A percentile compares a stretch with the other conserved stretches of the same genome.
These are phyloP conservation scores for Cryptotis parvus DNA, from an alignment of 2,113 vertebrate genomes.

Conservation along the genomic window DNA sequence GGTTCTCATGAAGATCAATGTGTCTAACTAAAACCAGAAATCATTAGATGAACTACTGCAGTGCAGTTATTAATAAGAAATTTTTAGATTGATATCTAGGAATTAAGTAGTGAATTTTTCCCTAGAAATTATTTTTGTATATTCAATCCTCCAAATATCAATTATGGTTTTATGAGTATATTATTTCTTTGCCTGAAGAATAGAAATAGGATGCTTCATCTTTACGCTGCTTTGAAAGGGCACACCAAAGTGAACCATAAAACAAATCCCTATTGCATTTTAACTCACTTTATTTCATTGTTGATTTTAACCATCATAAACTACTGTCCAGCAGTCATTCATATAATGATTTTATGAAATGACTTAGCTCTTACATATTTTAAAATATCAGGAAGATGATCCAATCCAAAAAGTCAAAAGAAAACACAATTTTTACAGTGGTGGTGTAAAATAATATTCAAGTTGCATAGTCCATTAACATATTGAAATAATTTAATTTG, in stretches of 20 bases:
- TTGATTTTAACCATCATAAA: background rate
- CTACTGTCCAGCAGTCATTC: background rate
- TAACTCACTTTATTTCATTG: background rate
- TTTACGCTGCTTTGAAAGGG: background rate
- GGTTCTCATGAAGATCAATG: background rate
- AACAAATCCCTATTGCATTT: background rate
- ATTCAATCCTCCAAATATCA: background rate
- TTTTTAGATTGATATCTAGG: background rate
- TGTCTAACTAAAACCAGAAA: background rate
- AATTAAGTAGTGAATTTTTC: background rate
- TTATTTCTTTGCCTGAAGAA: background rate
- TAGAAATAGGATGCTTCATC: background rate
- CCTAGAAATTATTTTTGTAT: background rate
- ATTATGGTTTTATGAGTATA: background rate
- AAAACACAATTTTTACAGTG: background rate
- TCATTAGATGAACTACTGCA: background rate
- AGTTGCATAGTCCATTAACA: background rate
- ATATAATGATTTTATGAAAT: conserved; percentile 24
- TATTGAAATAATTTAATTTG: background rate
- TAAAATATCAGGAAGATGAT: background rate
- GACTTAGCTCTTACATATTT: background rate
- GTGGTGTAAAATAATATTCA: background rate
- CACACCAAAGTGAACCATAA: background rate
- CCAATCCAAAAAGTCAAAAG: background rate
- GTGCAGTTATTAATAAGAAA: background rate